Conservation (phyloP, 2,797 vertebrate species). For the Parauchenoglanis punctatus region DNA sequence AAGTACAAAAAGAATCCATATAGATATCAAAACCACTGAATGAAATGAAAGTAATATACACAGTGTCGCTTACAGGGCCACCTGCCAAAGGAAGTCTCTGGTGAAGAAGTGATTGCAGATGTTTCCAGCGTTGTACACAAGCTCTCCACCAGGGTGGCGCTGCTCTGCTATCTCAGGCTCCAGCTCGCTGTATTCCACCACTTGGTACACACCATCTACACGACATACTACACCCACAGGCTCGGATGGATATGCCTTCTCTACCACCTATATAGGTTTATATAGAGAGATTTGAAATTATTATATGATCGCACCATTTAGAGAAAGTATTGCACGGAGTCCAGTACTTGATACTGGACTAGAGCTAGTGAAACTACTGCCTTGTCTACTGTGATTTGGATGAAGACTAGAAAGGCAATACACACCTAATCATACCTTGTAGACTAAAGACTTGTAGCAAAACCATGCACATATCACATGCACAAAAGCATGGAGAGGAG, state of each 20-base stretch:
- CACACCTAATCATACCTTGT: no score
- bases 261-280: slow-evolving; percentile 81
- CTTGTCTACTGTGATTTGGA: background rate
- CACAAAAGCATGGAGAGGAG: background rate
- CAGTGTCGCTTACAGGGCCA: slow-evolving; percentile 76
- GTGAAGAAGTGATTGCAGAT: slow-evolving; percentile 98
- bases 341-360: background rate
- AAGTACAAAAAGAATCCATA: background rate
- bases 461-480: no score
- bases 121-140: slow-evolving; percentile 84
- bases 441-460: no score
- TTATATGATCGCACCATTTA: background rate
- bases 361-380: background rate
- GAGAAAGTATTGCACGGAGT: background rate
- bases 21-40: background rate
- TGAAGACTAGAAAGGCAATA: background rate
- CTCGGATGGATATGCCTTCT: slow-evolving; percentile 83
- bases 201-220: slow-evolving; percentile 83
- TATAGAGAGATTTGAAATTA: background rate
- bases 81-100: slow-evolving; percentile 79
- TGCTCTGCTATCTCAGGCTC: slow-evolving; percentile 71
- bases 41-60: background rate
- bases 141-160: slow-evolving; percentile 67
- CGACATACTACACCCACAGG: slow-evolving; percentile 91
- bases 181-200: slow-evolving; percentile 95